These are phyloP conservation scores for Megaceryle maxima DNA, from an alignment of 2,113 vertebrate genomes.

Conservation along the genomic window DNA sequence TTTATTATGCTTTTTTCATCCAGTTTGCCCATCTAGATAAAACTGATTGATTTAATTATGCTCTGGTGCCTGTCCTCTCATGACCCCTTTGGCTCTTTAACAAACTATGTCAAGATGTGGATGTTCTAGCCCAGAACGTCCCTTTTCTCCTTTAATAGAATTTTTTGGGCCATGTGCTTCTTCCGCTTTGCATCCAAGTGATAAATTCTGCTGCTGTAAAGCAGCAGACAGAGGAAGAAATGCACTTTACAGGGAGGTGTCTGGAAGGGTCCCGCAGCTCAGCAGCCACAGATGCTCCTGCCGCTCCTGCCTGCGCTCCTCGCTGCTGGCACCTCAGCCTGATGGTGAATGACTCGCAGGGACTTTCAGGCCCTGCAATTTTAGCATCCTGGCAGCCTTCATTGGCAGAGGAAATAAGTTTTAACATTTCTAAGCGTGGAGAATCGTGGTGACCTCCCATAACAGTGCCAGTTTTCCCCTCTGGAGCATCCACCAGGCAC, in stretches of 20 bases:
- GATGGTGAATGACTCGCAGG: background rate
- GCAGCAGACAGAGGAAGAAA: background rate
- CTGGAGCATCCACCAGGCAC: too few species aligned
- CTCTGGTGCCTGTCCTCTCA: background rate
- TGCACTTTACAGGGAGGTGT: fast-evolving
- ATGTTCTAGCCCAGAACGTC: background rate
- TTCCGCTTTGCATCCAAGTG: background rate
- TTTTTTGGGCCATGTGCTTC: background rate
- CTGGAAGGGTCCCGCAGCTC: background rate
- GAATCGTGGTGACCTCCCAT: background rate
- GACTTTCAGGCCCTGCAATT: background rate
- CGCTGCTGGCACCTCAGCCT: background rate
- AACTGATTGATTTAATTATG: background rate
- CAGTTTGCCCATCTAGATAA: background rate
- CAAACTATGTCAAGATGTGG: fast-evolving
- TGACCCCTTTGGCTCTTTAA: background rate
- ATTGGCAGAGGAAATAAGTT: background rate
- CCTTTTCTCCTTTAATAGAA: background rate
- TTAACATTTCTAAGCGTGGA: background rate
- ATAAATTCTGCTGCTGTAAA: background rate
- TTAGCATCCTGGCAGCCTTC: fast-evolving
- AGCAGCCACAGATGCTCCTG: background rate
- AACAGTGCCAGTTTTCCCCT: background rate
- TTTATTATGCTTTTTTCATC: background rate
- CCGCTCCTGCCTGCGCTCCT: background rate